phyloP scores from a whole-genome alignment of 2,888 invertebrate genomes.

The Diloba caeruleocephala region DNA sequence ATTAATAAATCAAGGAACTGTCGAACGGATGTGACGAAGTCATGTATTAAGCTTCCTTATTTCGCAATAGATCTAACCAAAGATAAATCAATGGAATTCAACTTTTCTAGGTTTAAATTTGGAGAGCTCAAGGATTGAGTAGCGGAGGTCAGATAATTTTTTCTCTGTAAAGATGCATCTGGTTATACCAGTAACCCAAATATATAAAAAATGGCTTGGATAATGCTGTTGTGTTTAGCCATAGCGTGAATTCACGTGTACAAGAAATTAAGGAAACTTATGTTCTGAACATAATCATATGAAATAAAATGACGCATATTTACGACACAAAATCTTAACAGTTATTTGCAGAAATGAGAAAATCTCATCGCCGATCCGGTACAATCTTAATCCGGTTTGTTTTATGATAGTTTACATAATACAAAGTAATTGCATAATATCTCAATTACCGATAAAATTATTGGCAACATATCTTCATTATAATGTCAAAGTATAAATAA shows the following conservation, averaged over 20 bases:
- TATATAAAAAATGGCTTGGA: too few relatives aligned
- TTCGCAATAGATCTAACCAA: conserved; percentile 2
- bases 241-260: too few relatives aligned
- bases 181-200: too few relatives aligned
- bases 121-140: too few relatives aligned
- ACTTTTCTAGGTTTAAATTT: too few relatives aligned
- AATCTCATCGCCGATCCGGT: conserved; percentile 34
- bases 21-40: conserved; percentile 14
- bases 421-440: conserved; percentile 45
- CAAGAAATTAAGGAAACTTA: conserved; percentile 15
- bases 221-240: too few relatives aligned
- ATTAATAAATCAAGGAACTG: conserved; percentile 15
- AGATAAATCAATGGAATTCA: too few relatives aligned
- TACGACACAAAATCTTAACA: conserved; percentile 10
- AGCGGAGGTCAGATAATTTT: too few relatives aligned
- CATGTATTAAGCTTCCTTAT: conserved; percentile 19
- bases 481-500: conserved; percentile 36
- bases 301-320: conserved; percentile 18
- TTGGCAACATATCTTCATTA: conserved; percentile 46
- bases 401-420: conserved; percentile 44
- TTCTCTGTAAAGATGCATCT: too few relatives aligned
- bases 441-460: conserved; percentile 42
- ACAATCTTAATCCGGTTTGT: conserved; percentile 44
- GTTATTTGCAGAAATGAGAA: conserved; percentile 40
- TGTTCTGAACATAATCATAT: not conserved